Evolutionary conservation across 2,797 vertebrate species (phyloP).

Genomic region (Ispidina picta): DNA sequence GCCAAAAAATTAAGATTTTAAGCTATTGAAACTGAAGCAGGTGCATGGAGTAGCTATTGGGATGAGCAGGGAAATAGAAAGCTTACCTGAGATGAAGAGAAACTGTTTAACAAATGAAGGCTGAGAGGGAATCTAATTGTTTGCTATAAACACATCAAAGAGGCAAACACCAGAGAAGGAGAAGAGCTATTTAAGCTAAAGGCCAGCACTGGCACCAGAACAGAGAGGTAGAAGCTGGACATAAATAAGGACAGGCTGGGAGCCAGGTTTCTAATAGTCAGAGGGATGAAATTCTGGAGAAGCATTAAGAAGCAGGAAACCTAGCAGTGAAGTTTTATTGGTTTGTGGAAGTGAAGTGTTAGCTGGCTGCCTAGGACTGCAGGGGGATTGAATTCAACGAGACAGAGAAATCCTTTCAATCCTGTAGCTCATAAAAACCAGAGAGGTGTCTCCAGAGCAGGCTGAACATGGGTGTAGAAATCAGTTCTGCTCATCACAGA

Average conservation of each 20-base stretch:
- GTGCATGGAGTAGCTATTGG: neutral
- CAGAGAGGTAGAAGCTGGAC: conserved; percentile 14
- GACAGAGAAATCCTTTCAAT: conserved; percentile 39
- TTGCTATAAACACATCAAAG: conserved; percentile 52
- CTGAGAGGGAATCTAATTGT: conserved; percentile 37
- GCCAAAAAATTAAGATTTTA: neutral
- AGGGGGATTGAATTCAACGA: conserved; percentile 16
- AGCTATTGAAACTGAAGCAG: neutral
- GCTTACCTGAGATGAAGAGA: neutral
- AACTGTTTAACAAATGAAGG: conserved; percentile 38
- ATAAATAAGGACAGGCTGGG: conserved; percentile 37
- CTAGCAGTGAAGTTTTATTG: neutral
- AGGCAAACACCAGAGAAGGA: neutral
- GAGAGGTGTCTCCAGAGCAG: neutral
- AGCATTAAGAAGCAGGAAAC: neutral
- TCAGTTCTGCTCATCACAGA: neutral
- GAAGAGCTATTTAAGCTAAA: conserved; percentile 40
- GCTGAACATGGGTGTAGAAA: neutral
- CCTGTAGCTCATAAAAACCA: conserved; percentile 25
- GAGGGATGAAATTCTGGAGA: neutral
- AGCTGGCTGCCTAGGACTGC: neutral
- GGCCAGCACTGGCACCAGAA: conserved; percentile 9
- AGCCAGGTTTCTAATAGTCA: neutral
- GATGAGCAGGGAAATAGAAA: neutral
- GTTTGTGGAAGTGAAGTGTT: neutral